These are phyloP conservation scores for Alsophila aescularia DNA, from an alignment of 2,888 invertebrate genomes.

Conservation along the genomic window DNA sequence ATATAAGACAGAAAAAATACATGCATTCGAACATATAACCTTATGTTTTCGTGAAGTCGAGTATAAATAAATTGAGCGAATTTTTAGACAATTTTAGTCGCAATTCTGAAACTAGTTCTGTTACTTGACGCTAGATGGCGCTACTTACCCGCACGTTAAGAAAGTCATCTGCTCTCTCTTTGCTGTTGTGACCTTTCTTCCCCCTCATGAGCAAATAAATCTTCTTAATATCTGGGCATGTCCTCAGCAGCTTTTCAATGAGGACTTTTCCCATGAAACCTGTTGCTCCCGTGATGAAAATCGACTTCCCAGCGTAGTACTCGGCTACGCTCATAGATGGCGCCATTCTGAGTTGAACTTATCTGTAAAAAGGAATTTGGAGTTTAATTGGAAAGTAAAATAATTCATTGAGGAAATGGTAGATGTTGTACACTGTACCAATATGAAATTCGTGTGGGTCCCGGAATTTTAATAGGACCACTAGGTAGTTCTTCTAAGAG, in stretches of 20 bases:
- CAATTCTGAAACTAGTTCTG: constrained; percentile 1
- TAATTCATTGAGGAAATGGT: no score
- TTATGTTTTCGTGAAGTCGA: no score
- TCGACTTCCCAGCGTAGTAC: constrained; percentile 84
- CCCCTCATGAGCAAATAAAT: constrained; percentile 90
- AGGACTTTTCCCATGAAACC: constrained; percentile 94
- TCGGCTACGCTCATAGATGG: constrained; percentile 73
- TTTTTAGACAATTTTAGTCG: no score
- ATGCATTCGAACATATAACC: no score
- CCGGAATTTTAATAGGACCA: no score
- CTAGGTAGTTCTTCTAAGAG: no score
- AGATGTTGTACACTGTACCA: no score
- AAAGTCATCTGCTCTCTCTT: constrained; percentile 85
- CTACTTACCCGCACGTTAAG: constrained; percentile 76
- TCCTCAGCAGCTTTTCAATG: constrained; percentile 90
- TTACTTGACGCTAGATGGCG: constrained; percentile 46
- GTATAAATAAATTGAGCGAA: no score
- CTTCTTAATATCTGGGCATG: constrained; percentile 87
- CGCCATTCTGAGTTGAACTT: constrained; percentile 53
- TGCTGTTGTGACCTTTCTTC: constrained; percentile 87
- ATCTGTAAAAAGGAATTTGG: constrained; percentile 22
- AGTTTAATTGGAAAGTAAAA: background rate
- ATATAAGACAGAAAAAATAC: no score
- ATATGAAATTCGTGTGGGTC: no score
- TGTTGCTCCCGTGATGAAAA: constrained; percentile 93